Evolutionary conservation across 2,113 vertebrate species (phyloP).

Genomic region (Ceyx margarethae): DNA sequence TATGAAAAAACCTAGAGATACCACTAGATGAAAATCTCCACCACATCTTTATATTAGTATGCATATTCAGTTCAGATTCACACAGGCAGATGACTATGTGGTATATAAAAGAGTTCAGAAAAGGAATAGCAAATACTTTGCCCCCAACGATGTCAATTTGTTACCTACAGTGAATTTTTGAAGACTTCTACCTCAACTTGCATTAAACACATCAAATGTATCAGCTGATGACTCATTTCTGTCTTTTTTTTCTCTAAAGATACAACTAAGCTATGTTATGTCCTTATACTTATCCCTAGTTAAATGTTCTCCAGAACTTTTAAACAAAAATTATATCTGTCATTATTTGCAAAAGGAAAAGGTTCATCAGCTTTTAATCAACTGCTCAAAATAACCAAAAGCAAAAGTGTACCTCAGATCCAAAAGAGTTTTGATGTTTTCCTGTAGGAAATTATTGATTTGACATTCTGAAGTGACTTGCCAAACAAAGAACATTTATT

Average conservation of each 20-base stretch:
- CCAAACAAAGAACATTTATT: conserved; percentile 45
- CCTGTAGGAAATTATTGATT: conserved; percentile 8
- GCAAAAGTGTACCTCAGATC: not conserved
- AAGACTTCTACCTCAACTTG: not conserved
- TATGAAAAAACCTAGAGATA: not conserved
- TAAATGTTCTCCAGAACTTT: not conserved
- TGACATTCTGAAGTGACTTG: conserved; percentile 6
- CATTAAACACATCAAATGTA: not conserved
- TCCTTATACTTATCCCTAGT: not conserved
- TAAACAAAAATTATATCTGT: not conserved
- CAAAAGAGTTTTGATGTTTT: not conserved
- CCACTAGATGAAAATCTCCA: not conserved
- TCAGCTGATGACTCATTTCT: not conserved
- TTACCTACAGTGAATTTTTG: not conserved
- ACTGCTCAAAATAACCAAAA: conserved; percentile 13
- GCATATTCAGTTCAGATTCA: not conserved
- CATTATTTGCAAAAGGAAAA: not conserved
- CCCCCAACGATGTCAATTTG: not conserved
- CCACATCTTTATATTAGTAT: not conserved
- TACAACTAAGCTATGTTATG: rapidly evolving
- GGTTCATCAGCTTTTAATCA: conserved; percentile 8
- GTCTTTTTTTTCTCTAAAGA: not conserved
- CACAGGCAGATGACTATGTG: not conserved
- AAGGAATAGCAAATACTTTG: not conserved
- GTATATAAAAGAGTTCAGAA: not conserved